These are phyloP conservation scores for Sesia bembeciformis DNA, from an alignment of 2,888 invertebrate species.

Conservation along the genomic window DNA sequence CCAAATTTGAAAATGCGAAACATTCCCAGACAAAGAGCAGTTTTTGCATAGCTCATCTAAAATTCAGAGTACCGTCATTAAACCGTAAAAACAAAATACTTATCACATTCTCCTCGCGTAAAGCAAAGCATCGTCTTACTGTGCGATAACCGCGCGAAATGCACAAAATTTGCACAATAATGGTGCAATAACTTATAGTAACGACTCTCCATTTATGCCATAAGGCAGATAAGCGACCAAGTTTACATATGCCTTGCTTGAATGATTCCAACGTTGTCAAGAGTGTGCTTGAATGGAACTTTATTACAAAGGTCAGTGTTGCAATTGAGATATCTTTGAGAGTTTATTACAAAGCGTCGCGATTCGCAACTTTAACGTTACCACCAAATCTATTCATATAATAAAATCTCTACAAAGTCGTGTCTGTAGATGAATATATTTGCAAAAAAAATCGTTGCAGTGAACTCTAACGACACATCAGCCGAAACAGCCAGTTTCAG, in stretches of 20 bases:
- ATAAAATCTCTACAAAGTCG: too few species aligned
- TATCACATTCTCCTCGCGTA: neutral
- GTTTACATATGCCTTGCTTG: constrained; percentile 11
- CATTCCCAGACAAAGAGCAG: constrained; percentile 10
- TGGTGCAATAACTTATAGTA: constrained; percentile 19
- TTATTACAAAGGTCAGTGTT: neutral
- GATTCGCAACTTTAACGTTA: too few species aligned
- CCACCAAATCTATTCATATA: too few species aligned
- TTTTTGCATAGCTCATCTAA: constrained; percentile 18
- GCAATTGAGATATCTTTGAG: too few species aligned
- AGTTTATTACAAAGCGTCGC: too few species aligned
- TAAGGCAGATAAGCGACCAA: constrained; percentile 18
- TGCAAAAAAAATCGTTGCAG: too few species aligned
- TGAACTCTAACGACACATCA: too few species aligned
- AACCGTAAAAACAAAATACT: neutral
- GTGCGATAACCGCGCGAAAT: constrained; percentile 17
- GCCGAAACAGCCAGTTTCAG: too few species aligned
- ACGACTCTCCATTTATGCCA: neutral
- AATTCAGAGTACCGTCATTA: constrained; percentile 8
- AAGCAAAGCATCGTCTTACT: constrained; percentile 3
- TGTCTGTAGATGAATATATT: too few species aligned
- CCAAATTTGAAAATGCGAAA: constrained; percentile 4
- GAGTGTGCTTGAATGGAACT: neutral
- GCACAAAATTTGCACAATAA: constrained; percentile 29
- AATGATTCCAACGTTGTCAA: neutral